Base-by-base conservation (phyloP, 1,140 invertebrate genomes). In the Caenorhabditis tropicalis region DNA sequence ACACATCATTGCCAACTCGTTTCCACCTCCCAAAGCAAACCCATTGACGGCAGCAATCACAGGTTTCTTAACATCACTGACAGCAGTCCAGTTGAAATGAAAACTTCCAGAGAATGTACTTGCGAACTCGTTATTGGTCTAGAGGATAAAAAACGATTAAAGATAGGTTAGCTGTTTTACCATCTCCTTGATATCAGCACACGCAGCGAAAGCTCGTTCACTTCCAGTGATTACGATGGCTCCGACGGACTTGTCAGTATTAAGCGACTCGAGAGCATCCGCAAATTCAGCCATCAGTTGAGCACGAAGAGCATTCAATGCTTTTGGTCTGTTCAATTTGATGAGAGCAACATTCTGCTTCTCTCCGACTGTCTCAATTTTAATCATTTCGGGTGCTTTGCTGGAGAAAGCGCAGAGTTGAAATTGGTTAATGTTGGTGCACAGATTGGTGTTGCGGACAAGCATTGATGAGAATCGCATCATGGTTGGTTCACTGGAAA, bases 31-130 rank as follows among this genome's bases (percentile, higher is more conserved):
- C 27, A 82, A 36, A 27, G 79, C 79, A 48, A 51, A 85, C 46
- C 98, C 98, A 93, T 99, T 99, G 4, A 99, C 98, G 83, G 97
- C 98, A 83, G 98, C 98, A 89, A 99, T 98, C n/a, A 98, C 92
- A 21, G 98, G 98, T 91, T 99, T 99, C 53, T 92, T 94, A 65
- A 94, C 94, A 84, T 93, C 92, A 4, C 94, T 92, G 33, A 99
- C 92, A 65, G 93, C 91, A 82, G 94, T 94, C 97, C 97, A 99
- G 82, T 94, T 92, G 53, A 92, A 91, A 0, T 99, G 92, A 91
- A 99, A 97, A 60, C 94, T 94, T 0, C 89, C 91, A 79, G 92
- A 93, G 49, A 95, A 93, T 87, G 94, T 95, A 12, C 94, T 89
- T 0, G 95, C 92, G 92, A 94, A 99, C 9, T 94, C 94, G 85